Percentiles rank a stretch among this genome's conserved stretches.
phyloP scores from a whole-genome alignment of 2,113 vertebrate genomes.

The Lampris megalopsis region DNA sequence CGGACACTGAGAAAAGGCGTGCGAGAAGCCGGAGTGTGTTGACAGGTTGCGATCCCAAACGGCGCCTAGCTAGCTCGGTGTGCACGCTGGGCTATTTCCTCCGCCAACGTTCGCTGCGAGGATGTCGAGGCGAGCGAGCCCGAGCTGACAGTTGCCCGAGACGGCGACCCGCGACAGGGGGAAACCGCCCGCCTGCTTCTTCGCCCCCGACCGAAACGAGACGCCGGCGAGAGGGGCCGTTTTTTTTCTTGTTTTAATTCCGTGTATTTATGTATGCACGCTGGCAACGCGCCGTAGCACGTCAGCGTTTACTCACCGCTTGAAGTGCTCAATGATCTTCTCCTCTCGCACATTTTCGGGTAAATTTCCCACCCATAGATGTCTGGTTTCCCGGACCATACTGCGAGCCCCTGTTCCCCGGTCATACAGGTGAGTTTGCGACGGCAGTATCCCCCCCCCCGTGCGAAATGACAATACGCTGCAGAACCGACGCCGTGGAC shows the following conservation, averaged over 20 bases:
- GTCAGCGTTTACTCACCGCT: constrained; percentile 89
- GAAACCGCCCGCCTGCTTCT: no score
- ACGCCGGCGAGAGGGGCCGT: not conserved
- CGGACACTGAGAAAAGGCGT: not conserved
- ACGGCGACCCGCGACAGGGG: no score
- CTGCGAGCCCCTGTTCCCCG: constrained; percentile 85
- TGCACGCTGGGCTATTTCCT: no score
- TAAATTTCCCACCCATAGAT: constrained; percentile 99
- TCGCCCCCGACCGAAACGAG: no score
- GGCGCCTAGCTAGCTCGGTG: constrained; percentile 1
- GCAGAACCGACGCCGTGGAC: constrained; percentile 55
- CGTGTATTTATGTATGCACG: no score
- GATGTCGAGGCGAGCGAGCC: no score
- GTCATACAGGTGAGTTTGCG: constrained; percentile 83
- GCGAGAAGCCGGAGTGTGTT: constrained; percentile 21
- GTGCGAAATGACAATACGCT: constrained; percentile 67
- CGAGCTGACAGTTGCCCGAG: no score
- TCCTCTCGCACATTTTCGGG: constrained; percentile 99
- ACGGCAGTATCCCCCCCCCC: constrained; percentile 66
- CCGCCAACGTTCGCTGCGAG: no score
- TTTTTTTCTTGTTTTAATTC: not conserved
- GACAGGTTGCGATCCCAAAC: not conserved
- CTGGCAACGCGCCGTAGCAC: not conserved
- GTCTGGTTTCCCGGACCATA: constrained; percentile 99
- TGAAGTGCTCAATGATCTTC: constrained; percentile 99